Evolutionary conservation across 2,113 vertebrate species (phyloP), one percentile per base, ranked within the genome.

Genomic region (Casuarius casuarius): DNA sequence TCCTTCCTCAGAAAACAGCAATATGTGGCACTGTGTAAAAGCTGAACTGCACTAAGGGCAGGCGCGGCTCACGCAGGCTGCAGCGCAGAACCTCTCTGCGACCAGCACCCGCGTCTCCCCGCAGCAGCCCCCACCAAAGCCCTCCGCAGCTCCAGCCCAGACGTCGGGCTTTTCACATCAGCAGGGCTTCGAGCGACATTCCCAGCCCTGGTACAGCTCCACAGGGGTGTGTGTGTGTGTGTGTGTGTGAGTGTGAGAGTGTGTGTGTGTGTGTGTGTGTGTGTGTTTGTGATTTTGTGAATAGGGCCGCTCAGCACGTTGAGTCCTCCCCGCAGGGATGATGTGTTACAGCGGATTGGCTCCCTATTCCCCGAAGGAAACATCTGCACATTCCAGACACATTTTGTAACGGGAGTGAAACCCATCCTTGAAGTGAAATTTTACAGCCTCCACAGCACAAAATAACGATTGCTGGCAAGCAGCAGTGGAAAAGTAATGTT

Each of bases 371-470:
- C 99, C 96, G 91, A 98, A 99, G 99, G 98, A 99, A 99, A 99
- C 99, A 99, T 99, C 99, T 99, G 99, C 98, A 98, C 99, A 99
- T 99, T 99, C 99, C 99, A 99, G 99, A 99, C 98, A 74, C 96
- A 97, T 99, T 99, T 97, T 98, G 99, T 99, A 99, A 99, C 98
- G 95, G 98, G 97, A 97, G 96, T 94, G 97, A 97, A 98, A 97
- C 95, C 97, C 96, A 97, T 97, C 97, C 97, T 97, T 96, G 97
- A 98, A 97, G 97, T 95, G 97, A 91, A 90, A 96, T 95, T 97
- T 98, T 94, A 97, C 98, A 98, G 98, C 98, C 96, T 97, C 96
- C 96, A 93, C 97, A 66, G 97, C 82, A 54, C 95, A 87, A 77
- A 95, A 33, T 90, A 96, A 97, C 61, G 93, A 96, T 80, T 4